A percentile compares a stretch with the other conserved stretches of the same genome.
These are phyloP conservation scores for Colistium nudipinnis DNA, from an alignment of 2,113 vertebrate species.

Conservation along the genomic window DNA sequence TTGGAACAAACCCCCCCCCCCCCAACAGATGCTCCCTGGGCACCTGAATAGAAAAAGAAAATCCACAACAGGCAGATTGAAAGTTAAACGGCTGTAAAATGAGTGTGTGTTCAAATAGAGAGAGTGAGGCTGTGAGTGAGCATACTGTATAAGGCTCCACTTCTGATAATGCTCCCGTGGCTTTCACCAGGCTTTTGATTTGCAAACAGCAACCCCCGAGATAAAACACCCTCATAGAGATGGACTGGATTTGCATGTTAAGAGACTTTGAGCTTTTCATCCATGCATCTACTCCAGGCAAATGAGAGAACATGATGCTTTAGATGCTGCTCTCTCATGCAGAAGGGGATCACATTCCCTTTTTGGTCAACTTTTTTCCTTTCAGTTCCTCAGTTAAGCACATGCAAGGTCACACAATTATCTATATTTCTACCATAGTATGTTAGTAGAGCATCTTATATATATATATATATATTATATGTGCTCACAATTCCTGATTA, in stretches of 20 bases:
- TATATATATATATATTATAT: too few species aligned
- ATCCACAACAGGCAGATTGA: conserved; percentile 69
- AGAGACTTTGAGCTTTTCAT: conserved; percentile 63
- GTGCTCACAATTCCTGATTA: not conserved
- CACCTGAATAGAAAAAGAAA: conserved; percentile 54
- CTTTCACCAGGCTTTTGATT: conserved; percentile 79
- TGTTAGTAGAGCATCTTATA: not conserved
- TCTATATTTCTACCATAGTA: not conserved
- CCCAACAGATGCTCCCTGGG: not conserved
- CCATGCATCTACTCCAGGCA: conserved; percentile 45
- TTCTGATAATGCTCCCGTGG: conserved; percentile 70
- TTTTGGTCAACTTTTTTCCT: conserved; percentile 13
- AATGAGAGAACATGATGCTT: conserved; percentile 40
- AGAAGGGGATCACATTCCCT: conserved; percentile 14
- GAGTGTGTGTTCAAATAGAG: conserved; percentile 69
- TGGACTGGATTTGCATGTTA: conserved; percentile 69
- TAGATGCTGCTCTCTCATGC: conserved; percentile 28
- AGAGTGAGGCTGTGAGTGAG: conserved; percentile 36
- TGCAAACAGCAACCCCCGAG: conserved; percentile 74
- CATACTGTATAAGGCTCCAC: conserved; percentile 54
- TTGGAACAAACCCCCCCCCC: too few species aligned
- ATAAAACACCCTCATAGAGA: conserved; percentile 68
- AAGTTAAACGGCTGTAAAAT: conserved; percentile 81
- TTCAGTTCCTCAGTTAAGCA: conserved; percentile 7
- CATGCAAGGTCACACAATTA: not conserved